Base-by-base conservation (phyloP, 2,797 vertebrate species). In the Brotula barbata region DNA sequence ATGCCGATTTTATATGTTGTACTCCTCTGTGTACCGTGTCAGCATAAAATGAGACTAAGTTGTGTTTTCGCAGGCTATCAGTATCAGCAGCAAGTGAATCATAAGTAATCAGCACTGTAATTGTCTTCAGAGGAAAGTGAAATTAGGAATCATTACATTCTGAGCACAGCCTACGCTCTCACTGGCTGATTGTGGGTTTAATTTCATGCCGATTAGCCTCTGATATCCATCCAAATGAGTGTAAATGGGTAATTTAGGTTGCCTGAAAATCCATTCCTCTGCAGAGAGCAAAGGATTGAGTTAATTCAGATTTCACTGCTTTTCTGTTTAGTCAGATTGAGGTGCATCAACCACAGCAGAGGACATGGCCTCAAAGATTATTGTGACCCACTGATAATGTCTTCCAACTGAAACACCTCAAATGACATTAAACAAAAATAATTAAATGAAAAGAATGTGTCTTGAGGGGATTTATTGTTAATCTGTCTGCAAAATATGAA, bases 1-100 rank as follows among this genome's bases (percentile, higher is more conserved):
- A 62, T 33, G 16, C 42, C 59, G 53, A 50, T 33, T 39, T 39
- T 63, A 52, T 51, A 13, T 21, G 37, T 43, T 39, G 5, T 44
- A 17, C 34, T 19, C 3, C 43, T 52, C 42, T 19, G 17, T 4
- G 0, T 25, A 53, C 62, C 11, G 53, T 14, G 56, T 85, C 77
- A 80, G 79, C 77, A 76, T 34, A 61, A 75, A 82, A 64, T 31
- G 39, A 8, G 22, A 78, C 75, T 22, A 54, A 40, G 68, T 75
- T 62, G 72, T 52, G 65, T 66, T 60, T 49, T 34, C 31, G 45
- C 36, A 71, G 58, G 62, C 44, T 74, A 37, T 67, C 37, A 2
- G 68, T 80, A 79, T 80, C 74, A 67, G 69, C 74, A 72, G 78
- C 61, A 2, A 51, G 51, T 80, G 78, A 77, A 45, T 63, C 37